A percentile compares a stretch with the other conserved stretches of the same genome.
Conservation (phyloP, 2,888 invertebrate species). For the Drosophila recens region DNA sequence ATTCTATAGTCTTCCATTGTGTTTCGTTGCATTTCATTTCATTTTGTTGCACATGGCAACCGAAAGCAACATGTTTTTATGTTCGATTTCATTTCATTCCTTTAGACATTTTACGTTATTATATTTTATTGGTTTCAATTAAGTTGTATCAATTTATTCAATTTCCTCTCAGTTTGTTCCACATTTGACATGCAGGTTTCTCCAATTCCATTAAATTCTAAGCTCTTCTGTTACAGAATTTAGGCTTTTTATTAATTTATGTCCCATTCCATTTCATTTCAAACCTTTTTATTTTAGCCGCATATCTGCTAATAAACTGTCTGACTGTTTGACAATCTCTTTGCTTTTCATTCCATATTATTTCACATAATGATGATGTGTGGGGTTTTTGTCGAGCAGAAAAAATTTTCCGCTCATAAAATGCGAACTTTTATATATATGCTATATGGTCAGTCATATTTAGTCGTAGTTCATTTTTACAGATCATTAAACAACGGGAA, state of each 20-base stretch:
- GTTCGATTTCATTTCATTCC: background rate
- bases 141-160: background rate
- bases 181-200: too few species aligned
- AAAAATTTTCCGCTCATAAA: slow-evolving; percentile 14
- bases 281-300: background rate
- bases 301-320: background rate
- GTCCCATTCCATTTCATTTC: slow-evolving; percentile 5
- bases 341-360: slow-evolving; percentile 12
- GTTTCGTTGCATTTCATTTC: too few species aligned
- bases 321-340: background rate
- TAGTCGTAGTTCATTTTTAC: background rate
- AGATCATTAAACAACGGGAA: slow-evolving; percentile 21
- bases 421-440: slow-evolving; percentile 3
- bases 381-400: background rate
- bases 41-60: too few species aligned
- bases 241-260: background rate
- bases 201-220: too few species aligned
- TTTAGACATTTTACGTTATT: too few species aligned
- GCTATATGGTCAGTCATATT: background rate
- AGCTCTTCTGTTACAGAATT: background rate
- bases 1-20: too few species aligned
- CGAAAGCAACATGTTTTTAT: background rate
- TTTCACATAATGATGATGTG: slow-evolving; percentile 5
- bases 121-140: too few species aligned
- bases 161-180: background rate